A percentile compares a stretch with the other conserved stretches of the same genome.
Evolutionary conservation across 2,113 vertebrate genomes (phyloP).

Genomic region (Myxocyprinus asiaticus): DNA sequence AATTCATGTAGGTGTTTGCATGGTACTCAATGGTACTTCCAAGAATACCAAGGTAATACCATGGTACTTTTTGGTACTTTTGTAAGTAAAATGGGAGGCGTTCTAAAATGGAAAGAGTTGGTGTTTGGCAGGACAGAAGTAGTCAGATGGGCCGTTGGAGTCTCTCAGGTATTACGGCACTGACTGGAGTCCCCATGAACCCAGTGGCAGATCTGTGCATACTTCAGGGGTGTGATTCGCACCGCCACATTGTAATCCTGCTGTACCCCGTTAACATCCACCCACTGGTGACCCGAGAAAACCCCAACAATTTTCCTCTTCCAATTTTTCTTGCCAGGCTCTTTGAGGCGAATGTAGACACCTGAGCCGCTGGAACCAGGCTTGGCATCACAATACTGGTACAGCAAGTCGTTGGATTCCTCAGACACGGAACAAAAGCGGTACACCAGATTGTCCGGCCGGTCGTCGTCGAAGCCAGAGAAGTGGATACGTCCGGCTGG

Average conservation of each 20-base stretch:
- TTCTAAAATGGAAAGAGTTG: slow-evolving; percentile 20
- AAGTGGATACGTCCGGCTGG: slow-evolving; percentile 93
- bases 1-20: too few species aligned
- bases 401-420: slow-evolving; percentile 89
- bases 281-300: slow-evolving; percentile 93
- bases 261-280: slow-evolving; percentile 84
- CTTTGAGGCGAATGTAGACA: slow-evolving; percentile 91
- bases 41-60: too few species aligned
- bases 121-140: too few species aligned
- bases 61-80: too few species aligned
- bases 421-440: slow-evolving; percentile 93
- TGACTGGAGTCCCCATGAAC: slow-evolving; percentile 83
- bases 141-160: slow-evolving; percentile 36
- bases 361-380: slow-evolving; percentile 91
- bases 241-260: slow-evolving; percentile 98
- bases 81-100: slow-evolving; percentile 29
- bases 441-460: slow-evolving; percentile 88
- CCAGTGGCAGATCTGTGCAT: slow-evolving; percentile 96
- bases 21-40: too few species aligned
- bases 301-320: slow-evolving; percentile 92
- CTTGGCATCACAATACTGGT: slow-evolving; percentile 93
- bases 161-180: slow-evolving; percentile 67
- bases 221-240: slow-evolving; percentile 94
- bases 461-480: slow-evolving; percentile 92
- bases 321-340: slow-evolving; percentile 87